Base-by-base conservation (phyloP, 1,140 invertebrate genomes). In the Camponotus vicinus region DNA sequence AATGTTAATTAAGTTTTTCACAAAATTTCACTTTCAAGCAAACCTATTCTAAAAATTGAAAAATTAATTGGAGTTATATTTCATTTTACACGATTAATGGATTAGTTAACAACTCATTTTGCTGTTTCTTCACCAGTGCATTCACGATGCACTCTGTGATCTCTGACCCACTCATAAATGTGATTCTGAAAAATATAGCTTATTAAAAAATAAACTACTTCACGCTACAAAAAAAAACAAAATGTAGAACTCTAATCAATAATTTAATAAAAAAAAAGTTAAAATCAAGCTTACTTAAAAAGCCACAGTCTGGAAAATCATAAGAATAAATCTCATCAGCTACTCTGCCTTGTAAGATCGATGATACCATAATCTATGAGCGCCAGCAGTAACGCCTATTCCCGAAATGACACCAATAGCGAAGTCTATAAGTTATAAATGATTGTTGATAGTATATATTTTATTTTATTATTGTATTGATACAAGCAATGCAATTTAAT, bases 361-460 rank as follows among this genome's bases (percentile, higher is more conserved):
- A 95, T 99, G 98, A 42, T 97, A 96, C 97, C 98, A 99, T 37
- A 97, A 96, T 32, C 98, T 96, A 94, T 99, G 98, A 0, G 96
- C 97, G 2, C 98, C 98, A 42, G 96, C 98, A 1, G 98, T 98
- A 7, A 99, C 95, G 18, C 97, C 97, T 84, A 97, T 96, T 57
- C 96, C 97, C 27, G n/a, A n/a, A 11, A 21, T 2, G 0, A 49
- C 0, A 27, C 5, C n/a, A 32, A 49, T 5, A 37, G 0, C 3
- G 3, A n/a, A 9, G 40, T 8, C 63, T 64, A 9, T 66, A 66
- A 66, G 40, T 66, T 66, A 66, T 21, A 21, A 21, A 21, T 21
- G 21, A 37, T n/a, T 66, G n/a, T 66, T 49, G 15, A 70, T 70
- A 52, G 52, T 49, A 2, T 4, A 18, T 52, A 52, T 37, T 37